phyloP scores from a whole-genome alignment of 1,140 invertebrate genomes.

The Drosophila lacteicornis region DNA sequence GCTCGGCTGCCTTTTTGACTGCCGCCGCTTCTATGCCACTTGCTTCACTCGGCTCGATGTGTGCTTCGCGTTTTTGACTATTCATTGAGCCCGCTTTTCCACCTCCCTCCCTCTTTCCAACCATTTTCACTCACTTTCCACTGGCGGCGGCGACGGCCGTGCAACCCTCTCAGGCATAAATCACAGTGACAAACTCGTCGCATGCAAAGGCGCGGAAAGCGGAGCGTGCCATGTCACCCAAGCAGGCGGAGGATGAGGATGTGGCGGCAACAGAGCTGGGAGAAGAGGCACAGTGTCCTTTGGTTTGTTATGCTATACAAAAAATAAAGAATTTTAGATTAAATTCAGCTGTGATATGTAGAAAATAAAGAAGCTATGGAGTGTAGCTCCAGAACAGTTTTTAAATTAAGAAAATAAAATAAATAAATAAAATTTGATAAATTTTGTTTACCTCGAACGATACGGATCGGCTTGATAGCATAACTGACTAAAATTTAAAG shows the following conservation, averaged over 20 bases:
- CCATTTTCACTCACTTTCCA: constrained; percentile 20
- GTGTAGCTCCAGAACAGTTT: no score
- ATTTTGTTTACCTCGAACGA: no score
- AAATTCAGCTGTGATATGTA: no score
- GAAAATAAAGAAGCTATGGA: no score
- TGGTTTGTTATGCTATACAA: neutral
- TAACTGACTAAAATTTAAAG: no score
- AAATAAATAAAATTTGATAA: no score
- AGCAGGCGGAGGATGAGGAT: neutral
- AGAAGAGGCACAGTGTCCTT: constrained; percentile 16
- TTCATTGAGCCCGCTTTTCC: constrained; percentile 39
- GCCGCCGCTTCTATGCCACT: constrained; percentile 12
- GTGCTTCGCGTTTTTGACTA: constrained; percentile 45
- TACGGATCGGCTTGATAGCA: no score
- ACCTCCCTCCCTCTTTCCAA: neutral
- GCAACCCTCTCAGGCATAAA: constrained; percentile 79
- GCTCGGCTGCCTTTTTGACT: constrained; percentile 67
- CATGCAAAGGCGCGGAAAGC: constrained; percentile 62
- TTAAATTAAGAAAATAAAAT: no score
- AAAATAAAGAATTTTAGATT: no score
- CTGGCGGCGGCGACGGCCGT: constrained; percentile 17
- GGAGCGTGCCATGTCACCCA: constrained; percentile 48
- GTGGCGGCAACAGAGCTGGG: constrained; percentile 1
- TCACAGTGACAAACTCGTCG: constrained; percentile 73
- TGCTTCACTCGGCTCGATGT: neutral